These are phyloP conservation scores for Dipodomys ordii DNA, from an alignment of 2,113 vertebrate genomes.

Conservation along the genomic window DNA sequence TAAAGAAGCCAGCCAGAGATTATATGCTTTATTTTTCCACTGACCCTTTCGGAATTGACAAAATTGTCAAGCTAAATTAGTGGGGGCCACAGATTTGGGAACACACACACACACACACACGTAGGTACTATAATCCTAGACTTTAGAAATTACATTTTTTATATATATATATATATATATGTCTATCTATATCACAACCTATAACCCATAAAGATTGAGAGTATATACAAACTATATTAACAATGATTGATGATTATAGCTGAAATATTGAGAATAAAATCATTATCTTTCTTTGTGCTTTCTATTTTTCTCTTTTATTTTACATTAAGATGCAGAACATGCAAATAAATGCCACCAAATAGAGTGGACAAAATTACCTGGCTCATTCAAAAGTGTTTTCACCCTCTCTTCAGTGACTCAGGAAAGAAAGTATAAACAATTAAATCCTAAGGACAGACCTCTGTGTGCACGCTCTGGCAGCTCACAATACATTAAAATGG, in stretches of 20 bases:
- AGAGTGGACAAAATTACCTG: neutral
- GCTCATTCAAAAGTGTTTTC: neutral
- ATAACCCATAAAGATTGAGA: too few relatives aligned
- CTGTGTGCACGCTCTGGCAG: neutral
- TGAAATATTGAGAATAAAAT: neutral
- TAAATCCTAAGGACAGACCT: neutral
- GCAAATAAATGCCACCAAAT: neutral
- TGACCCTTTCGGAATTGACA: too few relatives aligned
- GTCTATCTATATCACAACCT: too few relatives aligned
- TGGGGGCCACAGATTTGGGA: too few relatives aligned
- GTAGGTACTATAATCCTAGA: too few relatives aligned
- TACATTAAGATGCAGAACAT: neutral
- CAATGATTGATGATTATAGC: neutral
- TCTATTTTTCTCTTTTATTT: neutral
- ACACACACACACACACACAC: too few relatives aligned
- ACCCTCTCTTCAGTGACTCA: neutral
- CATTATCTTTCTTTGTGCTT: too few relatives aligned
- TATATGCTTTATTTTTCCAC: neutral
- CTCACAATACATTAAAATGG: neutral
- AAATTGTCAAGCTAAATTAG: too few relatives aligned
- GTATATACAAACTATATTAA: too few relatives aligned
- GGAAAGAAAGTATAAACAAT: neutral
- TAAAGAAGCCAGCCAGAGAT: neutral
- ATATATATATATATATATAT: too few relatives aligned
- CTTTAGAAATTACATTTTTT: too few relatives aligned